Conservation (phyloP, 2,797 vertebrate species). For the Xyrichtys novacula region DNA sequence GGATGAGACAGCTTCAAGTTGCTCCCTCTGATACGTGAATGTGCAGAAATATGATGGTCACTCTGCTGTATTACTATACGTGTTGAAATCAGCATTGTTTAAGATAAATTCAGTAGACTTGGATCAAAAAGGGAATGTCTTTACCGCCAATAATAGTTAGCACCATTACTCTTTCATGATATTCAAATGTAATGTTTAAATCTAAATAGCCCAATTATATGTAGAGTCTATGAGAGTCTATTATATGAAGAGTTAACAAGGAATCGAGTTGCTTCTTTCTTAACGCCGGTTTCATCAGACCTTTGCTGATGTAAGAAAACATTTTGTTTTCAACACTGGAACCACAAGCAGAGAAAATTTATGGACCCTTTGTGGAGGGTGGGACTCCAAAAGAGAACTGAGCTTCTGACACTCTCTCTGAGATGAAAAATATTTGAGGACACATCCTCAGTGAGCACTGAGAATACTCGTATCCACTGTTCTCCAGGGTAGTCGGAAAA, state of each 20-base stretch:
- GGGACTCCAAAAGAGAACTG: constrained; percentile 30
- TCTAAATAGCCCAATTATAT: background rate
- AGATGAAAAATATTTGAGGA: constrained; percentile 55
- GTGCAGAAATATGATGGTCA: too few relatives aligned
- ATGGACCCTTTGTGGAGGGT: constrained; percentile 32
- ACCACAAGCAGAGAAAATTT: constrained; percentile 24
- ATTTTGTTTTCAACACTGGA: constrained; percentile 51
- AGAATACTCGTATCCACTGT: constrained; percentile 38
- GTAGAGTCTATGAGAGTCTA: too few relatives aligned
- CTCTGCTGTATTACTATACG: too few relatives aligned
- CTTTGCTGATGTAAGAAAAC: background rate
- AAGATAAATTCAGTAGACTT: too few relatives aligned
- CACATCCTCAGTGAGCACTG: constrained; percentile 12
- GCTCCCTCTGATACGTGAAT: too few relatives aligned
- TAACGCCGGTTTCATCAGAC: constrained; percentile 20
- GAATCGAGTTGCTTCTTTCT: background rate
- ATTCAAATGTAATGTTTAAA: too few relatives aligned
- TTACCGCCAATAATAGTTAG: too few relatives aligned
- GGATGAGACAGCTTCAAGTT: too few relatives aligned
- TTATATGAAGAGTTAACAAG: background rate
- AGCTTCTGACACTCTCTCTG: constrained; percentile 30
- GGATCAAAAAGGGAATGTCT: too few relatives aligned
- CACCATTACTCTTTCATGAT: too few relatives aligned
- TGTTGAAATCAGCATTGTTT: too few relatives aligned
- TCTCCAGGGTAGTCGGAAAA: constrained; percentile 22